These are phyloP conservation scores for Actinernus sp. DNA, from an alignment of 92 coral and sea anemone species.

Conservation along the genomic window DNA sequence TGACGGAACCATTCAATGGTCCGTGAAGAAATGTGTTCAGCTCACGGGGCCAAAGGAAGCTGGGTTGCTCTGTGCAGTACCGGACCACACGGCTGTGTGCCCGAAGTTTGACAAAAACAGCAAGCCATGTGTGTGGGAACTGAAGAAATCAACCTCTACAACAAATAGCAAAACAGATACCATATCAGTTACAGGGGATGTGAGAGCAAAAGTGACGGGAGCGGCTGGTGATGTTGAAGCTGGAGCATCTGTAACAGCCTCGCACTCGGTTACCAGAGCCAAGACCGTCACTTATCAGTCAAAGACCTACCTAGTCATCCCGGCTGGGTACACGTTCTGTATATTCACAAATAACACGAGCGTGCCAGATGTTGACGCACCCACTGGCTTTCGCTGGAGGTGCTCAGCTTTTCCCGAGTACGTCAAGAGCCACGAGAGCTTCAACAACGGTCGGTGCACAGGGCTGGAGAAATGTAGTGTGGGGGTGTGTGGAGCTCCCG, in stretches of 20 bases:
- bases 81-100: slow-evolving; percentile 41
- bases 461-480: slow-evolving; percentile 38
- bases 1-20: slow-evolving; percentile 51
- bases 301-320: slow-evolving; percentile 50
- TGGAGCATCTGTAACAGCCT: slow-evolving; percentile 32
- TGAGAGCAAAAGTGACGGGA: slow-evolving; percentile 40
- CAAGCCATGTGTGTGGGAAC: slow-evolving; percentile 57
- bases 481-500: slow-evolving; percentile 53
- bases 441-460: slow-evolving; percentile 44
- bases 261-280: slow-evolving; percentile 43
- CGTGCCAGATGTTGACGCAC: slow-evolving; percentile 25
- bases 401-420: slow-evolving; percentile 57
- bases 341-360: slow-evolving; percentile 52
- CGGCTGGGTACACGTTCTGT: slow-evolving; percentile 62
- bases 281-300: slow-evolving; percentile 13
- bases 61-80: slow-evolving; percentile 34
- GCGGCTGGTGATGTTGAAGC: slow-evolving; percentile 32
- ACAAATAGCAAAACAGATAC: slow-evolving; percentile 46
- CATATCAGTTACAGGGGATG: slow-evolving; percentile 20
- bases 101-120: slow-evolving; percentile 51
- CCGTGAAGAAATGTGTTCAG: slow-evolving; percentile 37
- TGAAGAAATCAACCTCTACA: slow-evolving; percentile 35
- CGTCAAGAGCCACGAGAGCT: slow-evolving; percentile 24
- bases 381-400: slow-evolving; percentile 56
- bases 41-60: slow-evolving; percentile 54